phyloP scores from a whole-genome alignment of 92 coral and sea anemone species.

The Muricea muricata region DNA sequence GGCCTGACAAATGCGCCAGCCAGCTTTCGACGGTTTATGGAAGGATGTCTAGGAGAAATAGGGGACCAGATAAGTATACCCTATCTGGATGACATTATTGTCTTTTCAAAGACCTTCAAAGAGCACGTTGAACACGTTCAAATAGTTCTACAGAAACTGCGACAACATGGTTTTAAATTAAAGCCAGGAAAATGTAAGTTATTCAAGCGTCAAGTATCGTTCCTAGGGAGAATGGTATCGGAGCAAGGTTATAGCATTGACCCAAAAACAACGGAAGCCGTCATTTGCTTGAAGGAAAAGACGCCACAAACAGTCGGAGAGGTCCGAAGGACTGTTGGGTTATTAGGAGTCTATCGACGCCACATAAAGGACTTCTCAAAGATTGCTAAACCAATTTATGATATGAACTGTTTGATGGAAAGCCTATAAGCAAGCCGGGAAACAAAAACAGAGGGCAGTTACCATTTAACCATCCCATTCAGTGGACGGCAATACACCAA shows the following conservation, averaged over 20 bases:
- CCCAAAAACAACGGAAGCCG: slow-evolving; percentile 56
- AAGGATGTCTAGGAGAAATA: slow-evolving; percentile 61
- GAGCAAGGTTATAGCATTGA: slow-evolving; percentile 71
- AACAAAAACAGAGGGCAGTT: background rate
- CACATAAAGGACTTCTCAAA: slow-evolving; percentile 68
- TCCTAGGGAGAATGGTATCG: slow-evolving; percentile 67
- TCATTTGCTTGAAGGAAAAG: slow-evolving; percentile 45
- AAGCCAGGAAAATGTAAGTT: slow-evolving; percentile 70
- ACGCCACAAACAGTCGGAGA: slow-evolving; percentile 71
- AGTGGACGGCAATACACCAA: slow-evolving; percentile 41
- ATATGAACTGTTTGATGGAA: slow-evolving; percentile 6
- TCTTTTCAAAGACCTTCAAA: slow-evolving; percentile 55
- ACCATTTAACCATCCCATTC: background rate
- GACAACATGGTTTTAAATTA: slow-evolving; percentile 66
- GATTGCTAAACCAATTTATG: slow-evolving; percentile 67
- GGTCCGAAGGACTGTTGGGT: slow-evolving; percentile 68
- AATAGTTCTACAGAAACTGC: slow-evolving; percentile 55
- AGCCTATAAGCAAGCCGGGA: background rate
- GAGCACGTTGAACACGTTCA: slow-evolving; percentile 67
- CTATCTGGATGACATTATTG: slow-evolving; percentile 66
- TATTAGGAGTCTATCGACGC: slow-evolving; percentile 68
- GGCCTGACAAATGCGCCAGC: slow-evolving; percentile 78
- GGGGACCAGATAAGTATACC: slow-evolving; percentile 73
- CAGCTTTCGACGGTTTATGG: slow-evolving; percentile 74
- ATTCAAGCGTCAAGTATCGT: slow-evolving; percentile 66